These are phyloP conservation scores for Gallinago media DNA, from an alignment of 2,113 vertebrate species.

Conservation along the genomic window DNA sequence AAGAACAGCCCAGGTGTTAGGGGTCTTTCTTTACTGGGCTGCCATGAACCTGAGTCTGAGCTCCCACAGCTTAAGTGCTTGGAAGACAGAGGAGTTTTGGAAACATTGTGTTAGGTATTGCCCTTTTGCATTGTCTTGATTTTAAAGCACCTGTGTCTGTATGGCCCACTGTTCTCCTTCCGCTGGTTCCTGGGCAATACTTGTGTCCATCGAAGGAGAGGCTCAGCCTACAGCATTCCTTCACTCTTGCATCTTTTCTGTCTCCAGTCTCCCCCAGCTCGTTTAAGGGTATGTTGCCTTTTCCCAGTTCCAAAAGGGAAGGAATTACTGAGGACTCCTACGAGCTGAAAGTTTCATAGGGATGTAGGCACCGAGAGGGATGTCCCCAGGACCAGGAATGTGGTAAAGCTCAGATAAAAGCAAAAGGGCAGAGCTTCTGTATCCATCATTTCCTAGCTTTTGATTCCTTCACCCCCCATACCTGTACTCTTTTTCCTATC, in stretches of 20 bases:
- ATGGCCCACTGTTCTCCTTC: not conserved
- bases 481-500: fast-evolving
- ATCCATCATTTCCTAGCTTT: not conserved
- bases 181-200: not conserved
- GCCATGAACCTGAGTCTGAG: not conserved
- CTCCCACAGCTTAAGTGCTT: not conserved
- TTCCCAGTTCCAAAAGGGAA: not conserved
- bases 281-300: not conserved
- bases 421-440: not conserved
- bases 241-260: not conserved
- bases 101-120: not conserved
- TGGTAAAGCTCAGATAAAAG: not conserved
- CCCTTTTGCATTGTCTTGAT: not conserved
- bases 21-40: not conserved
- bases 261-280: not conserved
- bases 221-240: not conserved
- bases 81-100: not conserved
- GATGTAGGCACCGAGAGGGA: not conserved
- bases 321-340: not conserved
- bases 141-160: not conserved
- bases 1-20: not conserved
- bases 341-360: not conserved
- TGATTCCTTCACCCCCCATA: not conserved
- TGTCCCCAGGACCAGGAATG: fast-evolving
- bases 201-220: not conserved